phyloP scores from a whole-genome alignment of 2,888 invertebrate species.

The Tachina fera region DNA sequence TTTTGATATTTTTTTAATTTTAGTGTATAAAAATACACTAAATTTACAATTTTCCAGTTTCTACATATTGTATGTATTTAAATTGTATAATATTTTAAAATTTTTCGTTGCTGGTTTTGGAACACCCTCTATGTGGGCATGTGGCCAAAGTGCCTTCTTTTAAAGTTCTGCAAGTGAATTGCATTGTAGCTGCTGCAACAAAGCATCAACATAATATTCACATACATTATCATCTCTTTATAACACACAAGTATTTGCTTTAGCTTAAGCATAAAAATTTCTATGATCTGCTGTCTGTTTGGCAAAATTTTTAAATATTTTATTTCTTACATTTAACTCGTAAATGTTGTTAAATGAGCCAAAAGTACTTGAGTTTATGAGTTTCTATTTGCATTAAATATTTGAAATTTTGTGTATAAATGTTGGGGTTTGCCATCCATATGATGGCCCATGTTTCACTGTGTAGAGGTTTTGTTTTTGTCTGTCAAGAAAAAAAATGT shows the following conservation, averaged over 20 bases:
- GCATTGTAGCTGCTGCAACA: background rate
- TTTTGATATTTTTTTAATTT: no score
- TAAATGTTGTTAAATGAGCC: constrained; percentile 75
- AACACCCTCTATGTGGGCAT: no score
- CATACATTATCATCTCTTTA: background rate
- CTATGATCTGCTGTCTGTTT: constrained; percentile 51
- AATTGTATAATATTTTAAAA: no score
- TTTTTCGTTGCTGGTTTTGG: no score
- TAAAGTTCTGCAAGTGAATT: constrained; percentile 11
- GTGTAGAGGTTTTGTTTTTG: background rate
- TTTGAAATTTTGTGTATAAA: constrained; percentile 47
- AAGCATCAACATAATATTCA: constrained; percentile 4
- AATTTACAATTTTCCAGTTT: no score
- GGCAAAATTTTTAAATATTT: constrained; percentile 75
- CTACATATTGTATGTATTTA: no score
- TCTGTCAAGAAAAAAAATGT: constrained; percentile 58
- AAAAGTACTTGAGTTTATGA: constrained; percentile 47
- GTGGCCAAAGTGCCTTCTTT: background rate
- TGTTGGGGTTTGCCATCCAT: constrained; percentile 45
- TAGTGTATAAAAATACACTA: no score
- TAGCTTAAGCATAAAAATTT: background rate
- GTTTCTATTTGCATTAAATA: constrained; percentile 47
- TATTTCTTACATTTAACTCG: constrained; percentile 78
- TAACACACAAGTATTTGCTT: background rate
- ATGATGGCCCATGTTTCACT: background rate